phyloP scores from a whole-genome alignment of 2,888 invertebrate genomes.

The Polymixis flavicincta region DNA sequence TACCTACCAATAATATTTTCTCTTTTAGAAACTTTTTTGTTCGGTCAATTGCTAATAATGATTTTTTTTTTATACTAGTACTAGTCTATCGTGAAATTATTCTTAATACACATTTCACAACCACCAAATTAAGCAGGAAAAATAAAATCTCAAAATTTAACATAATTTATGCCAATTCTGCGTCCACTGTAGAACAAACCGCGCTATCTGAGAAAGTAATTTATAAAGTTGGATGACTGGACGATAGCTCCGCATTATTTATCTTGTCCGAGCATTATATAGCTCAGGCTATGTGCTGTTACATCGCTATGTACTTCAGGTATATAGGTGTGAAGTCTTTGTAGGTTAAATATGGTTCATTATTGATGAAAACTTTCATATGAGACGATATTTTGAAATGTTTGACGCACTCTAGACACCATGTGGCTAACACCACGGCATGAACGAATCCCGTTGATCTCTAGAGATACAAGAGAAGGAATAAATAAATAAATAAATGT shows the following conservation, averaged over 20 bases:
- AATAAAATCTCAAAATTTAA: background rate
- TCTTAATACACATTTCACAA: background rate
- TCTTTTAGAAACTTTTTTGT: no score
- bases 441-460: background rate
- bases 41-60: no score
- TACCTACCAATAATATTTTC: no score
- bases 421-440: no score
- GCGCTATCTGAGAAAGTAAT: conserved; percentile 86
- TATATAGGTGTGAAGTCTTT: conserved; percentile 33
- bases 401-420: no score
- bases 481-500: background rate
- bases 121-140: background rate
- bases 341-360: background rate
- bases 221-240: conserved; percentile 85
- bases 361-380: background rate
- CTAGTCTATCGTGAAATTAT: no score
- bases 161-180: conserved; percentile 53
- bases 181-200: conserved; percentile 69
- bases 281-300: conserved; percentile 53
- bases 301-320: conserved; percentile 35
- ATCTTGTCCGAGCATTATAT: conserved; percentile 72
- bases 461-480: background rate
- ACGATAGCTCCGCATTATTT: conserved; percentile 82
- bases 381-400: background rate
- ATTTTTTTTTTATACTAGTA: no score